Evolutionary conservation across 2,888 invertebrate species (phyloP).

Genomic region (Carcina quercana): DNA sequence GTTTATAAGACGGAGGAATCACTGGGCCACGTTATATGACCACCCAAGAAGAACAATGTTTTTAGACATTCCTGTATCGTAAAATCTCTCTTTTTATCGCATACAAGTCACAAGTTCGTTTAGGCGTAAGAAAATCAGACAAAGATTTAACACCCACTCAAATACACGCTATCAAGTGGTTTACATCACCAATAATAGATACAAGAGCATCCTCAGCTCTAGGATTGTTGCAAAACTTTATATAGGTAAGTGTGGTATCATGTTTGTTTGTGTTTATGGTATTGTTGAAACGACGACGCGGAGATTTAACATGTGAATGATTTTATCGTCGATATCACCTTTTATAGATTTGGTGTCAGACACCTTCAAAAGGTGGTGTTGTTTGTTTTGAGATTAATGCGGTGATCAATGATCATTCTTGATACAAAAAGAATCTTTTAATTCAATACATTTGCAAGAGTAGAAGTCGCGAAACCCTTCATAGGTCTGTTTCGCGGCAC

Average conservation of each 20-base stretch:
- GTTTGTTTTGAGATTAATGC: slow-evolving; percentile 22
- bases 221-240: slow-evolving; percentile 43
- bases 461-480: too few relatives aligned
- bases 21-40: slow-evolving; percentile 45
- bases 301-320: too few relatives aligned
- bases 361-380: slow-evolving; percentile 22
- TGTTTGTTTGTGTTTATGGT: too few relatives aligned
- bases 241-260: slow-evolving; percentile 17
- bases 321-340: too few relatives aligned
- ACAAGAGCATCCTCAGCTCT: slow-evolving; percentile 34
- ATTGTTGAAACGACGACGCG: too few relatives aligned
- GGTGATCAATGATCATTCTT: too few relatives aligned
- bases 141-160: slow-evolving; percentile 62
- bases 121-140: slow-evolving; percentile 44
- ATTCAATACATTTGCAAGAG: too few relatives aligned
- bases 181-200: slow-evolving; percentile 43
- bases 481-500: too few relatives aligned
- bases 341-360: too few relatives aligned
- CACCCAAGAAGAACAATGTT: slow-evolving; percentile 70
- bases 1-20: slow-evolving; percentile 58
- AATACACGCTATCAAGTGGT: slow-evolving; percentile 32
- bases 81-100: slow-evolving; percentile 68
- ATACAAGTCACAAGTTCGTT: slow-evolving; percentile 40
- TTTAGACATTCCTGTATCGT: slow-evolving; percentile 57
- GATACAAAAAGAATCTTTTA: too few relatives aligned